Base-by-base conservation (phyloP, 2,797 vertebrate species). In the Pipistrellus pipistrellus region DNA sequence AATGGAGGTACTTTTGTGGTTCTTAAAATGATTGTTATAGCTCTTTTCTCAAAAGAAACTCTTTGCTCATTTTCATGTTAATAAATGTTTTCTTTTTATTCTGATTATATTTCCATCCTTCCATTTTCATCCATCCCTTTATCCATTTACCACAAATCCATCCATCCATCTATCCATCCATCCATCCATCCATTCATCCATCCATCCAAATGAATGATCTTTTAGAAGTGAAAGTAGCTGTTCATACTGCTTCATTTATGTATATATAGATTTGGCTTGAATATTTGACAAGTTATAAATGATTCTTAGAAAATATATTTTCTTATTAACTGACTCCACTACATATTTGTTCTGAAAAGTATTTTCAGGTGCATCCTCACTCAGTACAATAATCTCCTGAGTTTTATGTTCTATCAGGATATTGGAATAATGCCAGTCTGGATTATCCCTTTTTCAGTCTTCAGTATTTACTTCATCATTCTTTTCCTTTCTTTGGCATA, bases 371-470 rank as follows among this genome's bases (percentile, higher is more conserved):
- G 25, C 14, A 83, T 75, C 2, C 15, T 69, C 23, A 25, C 2
- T 78, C 17, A 38, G 10, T 72, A 55, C 25, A 51, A 1, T 71
- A 92, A 80, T 72, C 51, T 83, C 23, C 53, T 89, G 55, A 53
- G 32, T 77, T 1, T 87, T 76, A 59, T 23, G 64, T 94, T 96
- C 44, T 77, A 41, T 35, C 8, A 93, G 20, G 51, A 27, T 93
- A 35, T 73, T 95, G 44, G 59, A 92, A 78, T 30, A 68, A 82
- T 78, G 77, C 51, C 55, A 91, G 4, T 77, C 12, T 73, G 8
- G 2, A 64, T 77, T 78, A 83, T 90, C 71, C 4, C 10, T 72
- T 89, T 94, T 89, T 71, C 13, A 13, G 17, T 25, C 11, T 25
- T 75, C 23, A 44, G 14, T 57, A 84, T 81, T 25, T 66, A 51